Evolutionary conservation across 2,888 invertebrate genomes (phyloP).

Genomic region (Trichacis sp.): DNA sequence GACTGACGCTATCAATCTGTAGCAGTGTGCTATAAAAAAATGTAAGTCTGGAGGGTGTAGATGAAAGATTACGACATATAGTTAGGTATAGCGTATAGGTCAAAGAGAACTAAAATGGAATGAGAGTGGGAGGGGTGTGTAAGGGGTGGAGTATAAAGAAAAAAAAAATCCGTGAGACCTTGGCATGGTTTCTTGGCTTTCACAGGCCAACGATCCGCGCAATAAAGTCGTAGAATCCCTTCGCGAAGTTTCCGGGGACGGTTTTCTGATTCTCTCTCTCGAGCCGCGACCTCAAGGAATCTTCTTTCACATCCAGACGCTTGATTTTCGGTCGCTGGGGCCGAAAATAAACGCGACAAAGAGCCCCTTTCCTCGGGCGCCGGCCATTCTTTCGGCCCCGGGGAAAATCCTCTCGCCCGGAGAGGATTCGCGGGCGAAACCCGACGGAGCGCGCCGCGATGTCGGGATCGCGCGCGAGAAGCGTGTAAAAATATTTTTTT

Average conservation of each 20-base stretch:
- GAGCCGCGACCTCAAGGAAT: conserved; percentile 19
- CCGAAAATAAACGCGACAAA: neutral
- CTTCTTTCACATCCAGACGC: conserved; percentile 19
- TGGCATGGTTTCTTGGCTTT: conserved; percentile 50
- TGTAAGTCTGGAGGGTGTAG: too few species aligned
- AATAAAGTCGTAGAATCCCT: conserved; percentile 33
- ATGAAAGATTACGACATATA: too few species aligned
- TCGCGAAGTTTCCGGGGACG: conserved; percentile 34
- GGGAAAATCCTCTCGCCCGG: neutral
- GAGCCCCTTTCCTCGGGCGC: too few species aligned
- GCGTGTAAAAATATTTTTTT: conserved; percentile 27
- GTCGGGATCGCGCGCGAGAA: neutral
- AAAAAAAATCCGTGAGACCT: conserved; percentile 50
- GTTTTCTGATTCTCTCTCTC: neutral
- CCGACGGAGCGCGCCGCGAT: neutral
- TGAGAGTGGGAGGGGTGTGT: too few species aligned
- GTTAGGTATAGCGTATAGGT: too few species aligned
- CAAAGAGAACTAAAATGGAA: too few species aligned
- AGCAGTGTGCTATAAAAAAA: too few species aligned
- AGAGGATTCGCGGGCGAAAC: neutral
- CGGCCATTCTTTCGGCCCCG: neutral
- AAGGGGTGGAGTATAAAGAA: conserved; percentile 33
- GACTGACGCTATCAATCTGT: neutral
- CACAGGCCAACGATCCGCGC: conserved; percentile 39
- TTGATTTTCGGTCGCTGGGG: conserved; percentile 21